These are phyloP conservation scores for Fabriciana adippe DNA, from an alignment of 2,888 invertebrate species.

Conservation along the genomic window DNA sequence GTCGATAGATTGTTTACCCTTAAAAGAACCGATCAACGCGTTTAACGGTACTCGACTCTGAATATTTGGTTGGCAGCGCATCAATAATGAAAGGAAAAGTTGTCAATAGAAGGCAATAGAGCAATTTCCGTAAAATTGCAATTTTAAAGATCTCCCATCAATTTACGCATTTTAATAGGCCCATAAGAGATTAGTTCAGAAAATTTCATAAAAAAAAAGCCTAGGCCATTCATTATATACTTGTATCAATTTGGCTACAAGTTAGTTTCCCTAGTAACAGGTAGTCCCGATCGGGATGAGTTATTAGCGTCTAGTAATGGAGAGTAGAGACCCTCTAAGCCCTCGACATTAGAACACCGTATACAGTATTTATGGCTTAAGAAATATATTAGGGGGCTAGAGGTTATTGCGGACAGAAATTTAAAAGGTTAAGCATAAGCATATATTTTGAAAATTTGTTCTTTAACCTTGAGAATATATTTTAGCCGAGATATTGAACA, in stretches of 20 bases:
- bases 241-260: neutral
- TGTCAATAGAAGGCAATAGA: conserved; percentile 17
- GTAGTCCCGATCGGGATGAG: conserved; percentile 19
- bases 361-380: conserved; percentile 22
- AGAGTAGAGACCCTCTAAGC: conserved; percentile 8
- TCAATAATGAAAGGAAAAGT: conserved; percentile 28
- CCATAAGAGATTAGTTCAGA: neutral
- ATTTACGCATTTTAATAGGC: too few species aligned
- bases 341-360: conserved; percentile 12
- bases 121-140: conserved; percentile 16
- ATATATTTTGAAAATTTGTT: neutral
- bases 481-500: neutral
- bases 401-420: conserved; percentile 32
- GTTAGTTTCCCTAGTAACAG: conserved; percentile 13
- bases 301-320: conserved; percentile 28
- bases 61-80: conserved; percentile 24
- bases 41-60: conserved; percentile 21
- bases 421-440: conserved; percentile 10
- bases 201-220: neutral
- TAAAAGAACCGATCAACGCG: conserved; percentile 22
- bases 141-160: neutral
- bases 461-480: neutral
- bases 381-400: conserved; percentile 29
- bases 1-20: conserved; percentile 29
- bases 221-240: neutral